These are phyloP conservation scores for Pterocles orientalis DNA, from an alignment of 2,113 vertebrate genomes.

Conservation along the genomic window DNA sequence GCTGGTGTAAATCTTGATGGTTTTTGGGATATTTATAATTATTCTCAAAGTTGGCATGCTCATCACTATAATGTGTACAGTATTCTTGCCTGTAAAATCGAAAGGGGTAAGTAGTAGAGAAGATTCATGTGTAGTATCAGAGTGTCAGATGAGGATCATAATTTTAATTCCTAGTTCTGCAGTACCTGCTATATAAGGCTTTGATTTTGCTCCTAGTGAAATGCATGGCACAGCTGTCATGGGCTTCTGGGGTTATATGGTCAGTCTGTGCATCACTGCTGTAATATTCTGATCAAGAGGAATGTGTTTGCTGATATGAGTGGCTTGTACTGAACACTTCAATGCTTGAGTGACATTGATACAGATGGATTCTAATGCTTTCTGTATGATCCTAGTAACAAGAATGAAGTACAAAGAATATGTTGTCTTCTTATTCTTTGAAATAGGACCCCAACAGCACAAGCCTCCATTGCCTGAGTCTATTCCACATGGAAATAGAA, in stretches of 20 bases:
- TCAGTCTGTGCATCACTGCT: not conserved
- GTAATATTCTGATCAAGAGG: not conserved
- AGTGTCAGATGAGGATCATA: not conserved
- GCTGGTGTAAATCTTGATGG: slow-evolving; percentile 82
- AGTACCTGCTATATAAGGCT: not conserved
- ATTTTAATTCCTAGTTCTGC: not conserved
- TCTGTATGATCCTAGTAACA: not conserved
- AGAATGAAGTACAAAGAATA: not conserved
- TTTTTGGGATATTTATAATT: slow-evolving; percentile 82
- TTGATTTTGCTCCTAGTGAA: not conserved
- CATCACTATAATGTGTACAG: slow-evolving; percentile 79
- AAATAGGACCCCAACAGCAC: slow-evolving; percentile 63
- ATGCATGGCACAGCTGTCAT: not conserved
- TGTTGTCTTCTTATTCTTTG: not conserved
- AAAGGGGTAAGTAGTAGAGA: slow-evolving; percentile 80
- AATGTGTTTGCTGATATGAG: not conserved
- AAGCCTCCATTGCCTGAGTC: slow-evolving; percentile 66
- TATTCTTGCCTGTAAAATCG: slow-evolving; percentile 91
- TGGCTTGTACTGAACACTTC: not conserved
- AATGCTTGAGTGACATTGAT: not conserved
- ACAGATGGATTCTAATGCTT: not conserved
- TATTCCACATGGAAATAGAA: slow-evolving; percentile 73
- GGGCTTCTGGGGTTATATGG: not conserved
- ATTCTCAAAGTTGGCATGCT: slow-evolving; percentile 31
- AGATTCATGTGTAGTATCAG: not conserved